Percentiles rank a stretch among this genome's conserved stretches.
These are phyloP conservation scores for Stenchaetothrips biformis DNA, from an alignment of 2,888 invertebrate genomes.

Conservation along the genomic window DNA sequence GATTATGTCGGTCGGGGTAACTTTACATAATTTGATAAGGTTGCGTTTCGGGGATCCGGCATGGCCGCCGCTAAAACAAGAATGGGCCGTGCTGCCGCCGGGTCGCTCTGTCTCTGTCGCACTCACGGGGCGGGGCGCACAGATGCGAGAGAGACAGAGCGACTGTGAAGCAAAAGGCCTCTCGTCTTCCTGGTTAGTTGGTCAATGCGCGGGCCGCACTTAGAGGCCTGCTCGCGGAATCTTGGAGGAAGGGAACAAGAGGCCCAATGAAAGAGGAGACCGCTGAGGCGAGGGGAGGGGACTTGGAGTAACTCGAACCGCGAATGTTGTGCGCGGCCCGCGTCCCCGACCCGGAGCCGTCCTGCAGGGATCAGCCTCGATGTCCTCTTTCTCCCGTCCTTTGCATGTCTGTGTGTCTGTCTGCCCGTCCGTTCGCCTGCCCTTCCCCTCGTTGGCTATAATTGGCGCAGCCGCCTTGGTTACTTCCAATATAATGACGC, in stretches of 20 bases:
- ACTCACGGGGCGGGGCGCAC: no score
- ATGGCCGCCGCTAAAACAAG: background rate
- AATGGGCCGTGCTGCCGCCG: background rate
- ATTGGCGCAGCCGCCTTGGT: no score
- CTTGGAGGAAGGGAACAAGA: background rate
- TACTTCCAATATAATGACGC: no score
- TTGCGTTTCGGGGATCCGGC: constrained; percentile 11
- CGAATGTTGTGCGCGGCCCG: background rate
- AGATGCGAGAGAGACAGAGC: no score
- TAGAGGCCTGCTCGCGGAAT: background rate
- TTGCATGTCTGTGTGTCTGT: no score
- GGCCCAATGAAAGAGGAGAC: background rate
- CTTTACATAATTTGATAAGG: constrained; percentile 22
- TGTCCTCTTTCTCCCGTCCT: no score
- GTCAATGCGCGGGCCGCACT: background rate
- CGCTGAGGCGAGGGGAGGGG: background rate
- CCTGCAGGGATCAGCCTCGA: background rate
- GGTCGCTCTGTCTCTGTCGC: no score
- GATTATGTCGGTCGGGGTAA: constrained; percentile 14
- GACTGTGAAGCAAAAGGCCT: no score
- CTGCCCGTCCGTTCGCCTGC: no score
- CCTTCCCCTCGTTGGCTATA: no score
- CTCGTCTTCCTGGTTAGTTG: constrained; percentile 7
- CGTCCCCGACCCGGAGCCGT: background rate
- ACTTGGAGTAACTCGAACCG: background rate